Conservation (phyloP, 2,797 vertebrate species). For the Etheostoma nigrum region DNA sequence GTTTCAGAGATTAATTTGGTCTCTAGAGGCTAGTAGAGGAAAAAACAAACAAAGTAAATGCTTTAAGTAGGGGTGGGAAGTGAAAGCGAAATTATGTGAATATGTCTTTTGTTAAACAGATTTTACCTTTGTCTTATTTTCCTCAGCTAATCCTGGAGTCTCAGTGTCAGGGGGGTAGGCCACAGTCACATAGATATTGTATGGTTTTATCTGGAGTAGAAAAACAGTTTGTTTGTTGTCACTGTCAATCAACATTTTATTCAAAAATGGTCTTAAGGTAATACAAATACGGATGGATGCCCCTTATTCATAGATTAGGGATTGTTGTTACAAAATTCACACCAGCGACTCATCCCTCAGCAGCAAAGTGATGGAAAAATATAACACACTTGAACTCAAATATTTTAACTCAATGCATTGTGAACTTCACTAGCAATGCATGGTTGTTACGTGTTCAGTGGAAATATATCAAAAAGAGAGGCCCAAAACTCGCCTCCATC, state of each 20-base stretch:
- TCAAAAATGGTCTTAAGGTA: neutral
- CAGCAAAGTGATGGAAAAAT: neutral
- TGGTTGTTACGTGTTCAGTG: neutral
- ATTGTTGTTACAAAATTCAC: conserved; percentile 1
- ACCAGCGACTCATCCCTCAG: neutral
- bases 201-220: conserved; percentile 92
- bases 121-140: conserved; percentile 94
- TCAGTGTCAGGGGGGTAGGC: conserved; percentile 98
- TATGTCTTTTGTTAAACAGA: neutral
- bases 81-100: neutral
- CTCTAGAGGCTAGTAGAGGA: conserved; percentile 89
- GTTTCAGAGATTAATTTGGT: conserved; percentile 97
- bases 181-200: conserved; percentile 95
- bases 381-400: neutral
- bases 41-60: neutral
- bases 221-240: conserved; percentile 10
- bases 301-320: neutral
- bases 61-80: neutral
- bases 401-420: conserved; percentile 1
- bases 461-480: conserved; percentile 4
- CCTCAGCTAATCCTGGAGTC: conserved; percentile 93
- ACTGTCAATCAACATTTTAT: neutral
- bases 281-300: neutral
- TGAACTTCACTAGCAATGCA: neutral
- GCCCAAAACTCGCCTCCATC: conserved; percentile 91